phyloP scores from a whole-genome alignment of 2,113 vertebrate genomes.

The Burhinus bistriatus region DNA sequence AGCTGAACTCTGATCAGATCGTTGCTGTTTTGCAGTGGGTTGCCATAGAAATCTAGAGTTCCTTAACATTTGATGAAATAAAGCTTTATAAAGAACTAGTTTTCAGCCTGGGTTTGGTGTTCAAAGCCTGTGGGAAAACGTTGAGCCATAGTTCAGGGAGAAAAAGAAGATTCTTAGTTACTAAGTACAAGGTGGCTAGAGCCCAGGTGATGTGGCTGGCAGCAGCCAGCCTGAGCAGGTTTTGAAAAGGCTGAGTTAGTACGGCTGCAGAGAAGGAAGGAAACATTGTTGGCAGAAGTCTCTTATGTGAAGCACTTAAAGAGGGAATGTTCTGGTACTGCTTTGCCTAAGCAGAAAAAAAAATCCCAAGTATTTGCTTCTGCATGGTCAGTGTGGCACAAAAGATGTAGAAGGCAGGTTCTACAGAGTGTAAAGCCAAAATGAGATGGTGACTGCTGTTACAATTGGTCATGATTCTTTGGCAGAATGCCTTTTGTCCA shows the following conservation, averaged over 20 bases:
- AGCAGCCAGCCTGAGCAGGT: neutral
- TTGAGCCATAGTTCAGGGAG: neutral
- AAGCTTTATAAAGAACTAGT: neutral
- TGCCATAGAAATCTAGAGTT: neutral
- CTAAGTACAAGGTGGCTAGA: accelerated
- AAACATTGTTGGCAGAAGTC: neutral
- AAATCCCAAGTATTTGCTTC: neutral
- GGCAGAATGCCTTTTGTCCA: neutral
- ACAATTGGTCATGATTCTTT: accelerated
- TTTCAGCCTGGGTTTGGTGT: neutral
- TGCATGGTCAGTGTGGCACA: neutral
- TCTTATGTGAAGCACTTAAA: neutral
- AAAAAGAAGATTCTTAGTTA: neutral
- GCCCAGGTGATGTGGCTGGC: neutral
- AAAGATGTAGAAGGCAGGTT: neutral
- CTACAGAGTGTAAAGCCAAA: neutral
- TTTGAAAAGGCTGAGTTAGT: neutral
- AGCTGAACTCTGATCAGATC: neutral
- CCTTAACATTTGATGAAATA: neutral
- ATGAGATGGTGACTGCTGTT: accelerated
- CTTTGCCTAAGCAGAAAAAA: neutral
- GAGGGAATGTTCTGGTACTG: neutral
- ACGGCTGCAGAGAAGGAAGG: accelerated
- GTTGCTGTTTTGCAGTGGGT: neutral
- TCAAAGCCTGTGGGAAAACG: neutral